Evolutionary conservation across 2,888 invertebrate species (phyloP), one percentile per base, ranked within the genome.

Genomic region (Incurvaria masculella): DNA sequence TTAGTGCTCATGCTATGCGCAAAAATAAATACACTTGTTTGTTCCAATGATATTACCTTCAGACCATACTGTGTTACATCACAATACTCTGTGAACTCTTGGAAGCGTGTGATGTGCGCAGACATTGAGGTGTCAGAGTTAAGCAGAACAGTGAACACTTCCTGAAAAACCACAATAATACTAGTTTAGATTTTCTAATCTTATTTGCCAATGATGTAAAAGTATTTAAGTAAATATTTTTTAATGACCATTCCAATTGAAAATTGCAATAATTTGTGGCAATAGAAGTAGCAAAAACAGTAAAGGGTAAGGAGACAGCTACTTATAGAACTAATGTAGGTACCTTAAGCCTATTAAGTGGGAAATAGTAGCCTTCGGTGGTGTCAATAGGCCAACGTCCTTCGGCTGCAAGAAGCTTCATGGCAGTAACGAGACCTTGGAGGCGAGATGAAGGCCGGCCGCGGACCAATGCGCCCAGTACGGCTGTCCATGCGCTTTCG

Each of bases 1-100:
- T n/a, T n/a, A n/a, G n/a, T n/a, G n/a, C n/a, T n/a, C n/a, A n/a
- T n/a, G n/a, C n/a, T n/a, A n/a, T n/a, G n/a, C n/a, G n/a, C n/a
- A n/a, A n/a, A n/a, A n/a, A n/a, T n/a, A n/a, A n/a, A n/a, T n/a
- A n/a, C n/a, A n/a, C n/a, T n/a, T n/a, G 58, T 0, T 65, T 64
- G 18, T 71, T 64, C 5, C n/a, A n/a, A n/a, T n/a, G n/a, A n/a
- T n/a, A 76, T 64, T 2, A 72, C 67, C 59, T 69, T 71, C 72
- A 92, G 87, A 1, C 86, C 83, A 61, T 85, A 82, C 61, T 85
- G 89, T 51, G 91, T 74, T 17, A 92, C 82, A 64, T 94, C 94
- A 54, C 86, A 81, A 63, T 86, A 89, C 49, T 83, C 79, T 0
- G 87, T 74, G 63, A 87, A 89, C 66, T 91, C 89, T 60, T 88